A percentile compares a stretch with the other conserved stretches of the same genome.
These are phyloP conservation scores for Drosophila buzzatii DNA, from an alignment of 2,888 invertebrate genomes.

Conservation along the genomic window DNA sequence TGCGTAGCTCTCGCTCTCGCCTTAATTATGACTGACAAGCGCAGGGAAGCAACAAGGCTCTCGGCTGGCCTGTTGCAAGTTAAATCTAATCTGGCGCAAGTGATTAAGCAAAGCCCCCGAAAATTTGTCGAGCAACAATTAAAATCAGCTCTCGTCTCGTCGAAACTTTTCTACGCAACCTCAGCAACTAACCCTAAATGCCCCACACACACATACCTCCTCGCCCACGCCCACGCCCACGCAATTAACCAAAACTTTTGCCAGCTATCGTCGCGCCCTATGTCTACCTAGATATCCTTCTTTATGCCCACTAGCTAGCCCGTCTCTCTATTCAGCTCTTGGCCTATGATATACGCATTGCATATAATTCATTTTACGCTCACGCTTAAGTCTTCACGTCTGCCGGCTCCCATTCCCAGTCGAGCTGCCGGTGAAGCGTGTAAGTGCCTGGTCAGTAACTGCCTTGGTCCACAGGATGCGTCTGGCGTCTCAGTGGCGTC, in stretches of 20 bases:
- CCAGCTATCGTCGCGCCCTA: constrained; percentile 11
- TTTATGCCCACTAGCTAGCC: not conserved
- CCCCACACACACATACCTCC: constrained; percentile 24
- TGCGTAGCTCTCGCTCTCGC: constrained; percentile 17
- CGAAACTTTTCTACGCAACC: constrained; percentile 31
- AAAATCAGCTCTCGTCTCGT: constrained; percentile 55
- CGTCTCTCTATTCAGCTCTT: not conserved
- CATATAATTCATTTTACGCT: constrained; percentile 80
- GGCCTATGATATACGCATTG: constrained; percentile 45
- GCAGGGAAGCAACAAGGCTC: not conserved
- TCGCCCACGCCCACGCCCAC: constrained; percentile 33
- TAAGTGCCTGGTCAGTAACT: constrained; percentile 69
- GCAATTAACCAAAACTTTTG: constrained; percentile 73
- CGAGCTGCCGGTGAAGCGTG: constrained; percentile 42
- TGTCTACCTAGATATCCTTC: constrained; percentile 1
- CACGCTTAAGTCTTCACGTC: constrained; percentile 42
- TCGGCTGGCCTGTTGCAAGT: constrained; percentile 15
- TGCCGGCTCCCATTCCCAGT: constrained; percentile 2
- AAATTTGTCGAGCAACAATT: constrained; percentile 66
- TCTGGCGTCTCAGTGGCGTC: constrained; percentile 38
- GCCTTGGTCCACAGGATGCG: constrained; percentile 14
- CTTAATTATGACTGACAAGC: constrained; percentile 3
- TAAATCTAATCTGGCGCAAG: constrained; percentile 63
- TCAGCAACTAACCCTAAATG: constrained; percentile 28
- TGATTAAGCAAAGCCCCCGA: constrained; percentile 71